Percentiles rank a stretch among this genome's conserved stretches.
Evolutionary conservation across 2,797 vertebrate genomes (phyloP).

Genomic region (Phataginus tricuspis): DNA sequence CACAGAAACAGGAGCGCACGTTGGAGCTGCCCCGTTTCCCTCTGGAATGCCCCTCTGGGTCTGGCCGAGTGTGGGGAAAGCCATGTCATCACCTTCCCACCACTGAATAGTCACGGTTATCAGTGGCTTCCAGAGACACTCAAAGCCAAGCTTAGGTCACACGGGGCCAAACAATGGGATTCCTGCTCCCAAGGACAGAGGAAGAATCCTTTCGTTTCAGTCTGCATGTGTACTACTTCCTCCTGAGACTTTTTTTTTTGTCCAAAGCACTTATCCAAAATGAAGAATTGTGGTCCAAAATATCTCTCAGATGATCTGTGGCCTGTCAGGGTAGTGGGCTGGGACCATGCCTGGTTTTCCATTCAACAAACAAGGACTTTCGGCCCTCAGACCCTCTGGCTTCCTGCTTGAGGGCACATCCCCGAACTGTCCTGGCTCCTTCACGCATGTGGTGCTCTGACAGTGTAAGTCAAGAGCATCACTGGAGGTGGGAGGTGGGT

Average conservation of each 20-base stretch:
- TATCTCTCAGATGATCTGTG: neutral
- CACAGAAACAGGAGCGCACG: slow-evolving; percentile 28
- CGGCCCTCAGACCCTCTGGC: neutral
- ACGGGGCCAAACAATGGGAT: slow-evolving; percentile 59
- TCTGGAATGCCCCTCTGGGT: slow-evolving; percentile 70
- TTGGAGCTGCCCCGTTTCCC: neutral
- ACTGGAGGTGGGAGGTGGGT: neutral
- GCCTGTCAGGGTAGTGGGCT: neutral
- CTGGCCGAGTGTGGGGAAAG: slow-evolving; percentile 53
- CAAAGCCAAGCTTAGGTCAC: slow-evolving; percentile 4
- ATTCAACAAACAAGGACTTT: neutral
- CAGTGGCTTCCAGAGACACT: slow-evolving; percentile 42
- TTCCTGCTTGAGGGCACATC: neutral
- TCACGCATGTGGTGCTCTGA: neutral
- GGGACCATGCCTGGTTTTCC: neutral
- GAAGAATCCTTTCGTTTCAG: slow-evolving; percentile 56
- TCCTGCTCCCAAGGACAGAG: slow-evolving; percentile 54
- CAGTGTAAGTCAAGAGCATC: neutral
- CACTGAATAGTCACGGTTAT: neutral
- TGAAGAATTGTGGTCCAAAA: neutral
- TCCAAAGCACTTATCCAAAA: neutral
- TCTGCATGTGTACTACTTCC: neutral
- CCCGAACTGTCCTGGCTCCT: neutral
- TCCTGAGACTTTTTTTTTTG: neutral
- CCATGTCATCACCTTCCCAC: slow-evolving; percentile 10